Evolutionary conservation across 2,888 invertebrate species (phyloP), one percentile per base, ranked within the genome.

Genomic region (Syritta pipiens): DNA sequence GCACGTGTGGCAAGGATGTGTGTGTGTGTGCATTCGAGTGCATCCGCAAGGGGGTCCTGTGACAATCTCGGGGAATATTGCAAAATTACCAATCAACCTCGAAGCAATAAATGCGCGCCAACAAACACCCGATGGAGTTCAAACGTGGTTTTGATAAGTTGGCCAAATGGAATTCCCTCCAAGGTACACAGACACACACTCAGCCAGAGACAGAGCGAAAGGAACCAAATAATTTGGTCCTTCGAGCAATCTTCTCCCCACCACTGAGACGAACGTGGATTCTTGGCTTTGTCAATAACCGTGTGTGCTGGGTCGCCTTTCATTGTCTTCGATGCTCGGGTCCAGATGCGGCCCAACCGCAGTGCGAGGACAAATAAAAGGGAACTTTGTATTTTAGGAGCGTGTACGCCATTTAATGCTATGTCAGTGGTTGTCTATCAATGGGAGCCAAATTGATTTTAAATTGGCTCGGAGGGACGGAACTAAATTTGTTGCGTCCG

Each of bases 41-140:
- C 32, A 72, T 57, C 37, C 48, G 40, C 53, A 51, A 42, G 40
- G 30, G 75, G n/a, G n/a, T n/a, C 42, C 55, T 46, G 19, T 35
- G 26, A 22, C 57, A 63, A 71, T 60, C 65, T 67, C 37, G 55
- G 62, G n/a, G 79, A 79, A 68, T 74, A 74, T 74, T 74, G 79
- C n/a, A 74, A 74, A 74, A 79, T 79, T 74, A 79, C 74, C 74
- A 79, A 79, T 74, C 74, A 68, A 62, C 48, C 62, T 49, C 37
- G 46, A 30, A 37, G 67, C 74, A 79, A 74, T 74, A 79, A 67
- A 72, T 72, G 65, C 60, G 30, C 59, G 26, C 53, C 53, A 24
- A 37, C 76, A 62, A 55, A 69, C 59, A 65, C 30, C 46, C 22
- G 20, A 44, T 20, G 17, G 37, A 46, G 53, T 32, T 68, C 62